Evolutionary conservation across 2,888 invertebrate species (phyloP).

Genomic region (Mechanitis messenoides): DNA sequence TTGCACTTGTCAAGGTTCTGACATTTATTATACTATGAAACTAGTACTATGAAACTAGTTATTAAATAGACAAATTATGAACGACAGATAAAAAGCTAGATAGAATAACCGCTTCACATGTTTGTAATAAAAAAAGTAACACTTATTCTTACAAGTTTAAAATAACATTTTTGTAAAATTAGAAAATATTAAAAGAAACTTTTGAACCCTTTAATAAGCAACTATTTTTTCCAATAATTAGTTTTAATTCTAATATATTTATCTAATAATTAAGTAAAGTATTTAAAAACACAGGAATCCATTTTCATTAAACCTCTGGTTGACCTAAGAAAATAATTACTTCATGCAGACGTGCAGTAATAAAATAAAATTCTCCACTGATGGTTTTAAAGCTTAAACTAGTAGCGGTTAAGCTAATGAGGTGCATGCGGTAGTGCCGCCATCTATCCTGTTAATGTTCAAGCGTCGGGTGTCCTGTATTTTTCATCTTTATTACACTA

Average conservation of each 20-base stretch:
- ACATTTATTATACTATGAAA: conserved; percentile 9
- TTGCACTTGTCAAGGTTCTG: conserved; percentile 17
- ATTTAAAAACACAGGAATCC: too few relatives aligned
- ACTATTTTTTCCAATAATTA: too few relatives aligned
- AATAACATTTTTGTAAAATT: too few relatives aligned
- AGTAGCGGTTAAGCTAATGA: conserved; percentile 50
- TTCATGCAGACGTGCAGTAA: background rate
- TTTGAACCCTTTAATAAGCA: too few relatives aligned
- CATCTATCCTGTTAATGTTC: conserved; percentile 35
- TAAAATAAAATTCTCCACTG: conserved; percentile 21
- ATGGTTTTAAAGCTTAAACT: conserved; percentile 42
- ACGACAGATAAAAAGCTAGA: too few relatives aligned
- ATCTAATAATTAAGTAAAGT: too few relatives aligned
- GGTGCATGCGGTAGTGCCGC: conserved; percentile 42
- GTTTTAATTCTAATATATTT: too few relatives aligned
- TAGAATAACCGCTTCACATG: too few relatives aligned
- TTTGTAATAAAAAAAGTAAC: too few relatives aligned
- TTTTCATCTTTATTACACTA: conserved; percentile 14
- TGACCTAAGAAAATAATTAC: background rate
- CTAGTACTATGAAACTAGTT: background rate
- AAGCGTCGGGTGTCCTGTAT: conserved; percentile 6
- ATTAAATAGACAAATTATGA: too few relatives aligned
- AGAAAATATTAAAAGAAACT: too few relatives aligned
- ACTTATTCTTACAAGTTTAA: too few relatives aligned
- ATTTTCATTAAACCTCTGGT: background rate